These are phyloP conservation scores for Drosophila emarginata DNA, from an alignment of 2,888 invertebrate species.

Conservation along the genomic window DNA sequence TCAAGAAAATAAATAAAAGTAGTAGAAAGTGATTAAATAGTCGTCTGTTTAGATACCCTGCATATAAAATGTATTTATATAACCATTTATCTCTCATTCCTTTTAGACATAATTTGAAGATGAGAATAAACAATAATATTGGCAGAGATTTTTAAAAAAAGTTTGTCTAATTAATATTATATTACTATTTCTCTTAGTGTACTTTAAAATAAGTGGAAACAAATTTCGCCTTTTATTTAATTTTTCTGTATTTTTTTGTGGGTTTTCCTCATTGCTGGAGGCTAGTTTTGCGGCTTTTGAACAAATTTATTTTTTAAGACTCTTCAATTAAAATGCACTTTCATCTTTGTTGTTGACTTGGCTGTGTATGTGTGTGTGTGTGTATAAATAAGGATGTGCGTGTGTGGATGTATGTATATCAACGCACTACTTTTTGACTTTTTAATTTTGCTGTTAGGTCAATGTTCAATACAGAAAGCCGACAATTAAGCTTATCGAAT, in stretches of 20 bases:
- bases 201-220: neutral
- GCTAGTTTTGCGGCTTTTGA: neutral
- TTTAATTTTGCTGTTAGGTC: neutral
- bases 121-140: no score
- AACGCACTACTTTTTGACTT: neutral
- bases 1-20: conserved; percentile 15
- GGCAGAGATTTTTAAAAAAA: no score
- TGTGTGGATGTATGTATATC: neutral
- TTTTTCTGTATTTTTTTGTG: conserved; percentile 11
- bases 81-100: no score
- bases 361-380: neutral
- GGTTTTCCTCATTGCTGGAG: neutral
- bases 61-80: no score
- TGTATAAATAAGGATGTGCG: no score
- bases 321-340: conserved; percentile 55
- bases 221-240: neutral
- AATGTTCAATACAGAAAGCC: neutral
- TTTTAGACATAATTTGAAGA: no score
- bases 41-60: neutral
- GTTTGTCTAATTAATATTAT: no score
- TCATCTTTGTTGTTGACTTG: conserved; percentile 45
- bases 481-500: neutral
- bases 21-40: neutral
- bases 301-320: neutral
- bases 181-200: neutral